Evolutionary conservation across 2,797 vertebrate genomes (phyloP), one percentile per base, ranked within the genome.

Genomic region (Characodon lateralis): DNA sequence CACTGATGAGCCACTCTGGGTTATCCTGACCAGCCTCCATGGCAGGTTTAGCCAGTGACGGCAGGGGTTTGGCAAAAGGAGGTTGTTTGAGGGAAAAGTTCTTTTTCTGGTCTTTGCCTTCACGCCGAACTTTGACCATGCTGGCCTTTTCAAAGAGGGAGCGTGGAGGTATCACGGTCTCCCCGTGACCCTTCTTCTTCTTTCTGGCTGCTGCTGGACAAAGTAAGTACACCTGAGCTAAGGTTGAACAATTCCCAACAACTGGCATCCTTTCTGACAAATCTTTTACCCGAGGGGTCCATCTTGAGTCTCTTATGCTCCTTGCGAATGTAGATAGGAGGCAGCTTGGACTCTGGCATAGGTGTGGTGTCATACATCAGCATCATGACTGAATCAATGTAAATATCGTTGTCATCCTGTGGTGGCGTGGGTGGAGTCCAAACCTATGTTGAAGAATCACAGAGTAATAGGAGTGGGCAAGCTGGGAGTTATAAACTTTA

Each of bases 341-440:
- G 97, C 73, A 98, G 89, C 77, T 97, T 97, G 65, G 97, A 96
- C 85, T 98, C 97, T 0, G 96, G 96, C 92, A 98, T 97, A 5
- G 97, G 96, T 1, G 95, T 95, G 53, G 94, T 94, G 89, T 98
- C 97, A 76, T 98, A 98, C 97, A 98, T 98, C 76, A 98, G 94
- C 91, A 97, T 97, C 95, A 98, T 98, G 66, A 98, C 97, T 0
- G 97, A 97, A 89, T 98, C 97, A 2, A 98, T 97, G 86, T 98
- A 98, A 83, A 98, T 97, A 78, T 98, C 97, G 7, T 98, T 98
- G 90, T 98, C 97, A 72, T 98, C 97, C 88, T 98, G 97, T 50
- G 97, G 97, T 1, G 97, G 97, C 8, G 97, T 98, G 24, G 97
- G 97, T 13, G 97, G 97, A 75, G 97, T 98, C 97, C 97, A 98